Base-by-base conservation (phyloP, 2,888 invertebrate species). In the Pseudolycoriella hygida region DNA sequence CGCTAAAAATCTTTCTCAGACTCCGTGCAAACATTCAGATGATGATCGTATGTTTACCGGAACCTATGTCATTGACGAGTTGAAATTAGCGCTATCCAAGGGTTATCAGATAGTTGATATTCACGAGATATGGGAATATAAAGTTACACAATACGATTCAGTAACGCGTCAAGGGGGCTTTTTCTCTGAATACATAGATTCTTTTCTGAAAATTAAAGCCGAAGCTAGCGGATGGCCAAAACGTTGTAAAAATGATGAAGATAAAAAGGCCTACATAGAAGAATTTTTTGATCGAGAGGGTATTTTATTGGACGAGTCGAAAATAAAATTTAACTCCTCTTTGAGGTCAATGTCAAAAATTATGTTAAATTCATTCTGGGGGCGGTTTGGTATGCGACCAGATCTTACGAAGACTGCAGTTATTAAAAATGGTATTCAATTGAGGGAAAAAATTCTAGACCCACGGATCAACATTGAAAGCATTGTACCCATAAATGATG, bases 1-100 rank as follows among this genome's bases (percentile, higher is more conserved):
- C 50, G 50, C 43, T 4, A 17, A 18, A 10, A n/a, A 17, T 3
- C 5, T 34, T 5, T 12, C 4, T 19, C 12, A 17, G 2, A 6
- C 3, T 1, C 14, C 32, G 8, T 58, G 58, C 45, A 19, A 25
- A 1, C 55, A 55, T 45, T 41, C 39, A 2, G 49, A 53, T 17
- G 48, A 48, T 47, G 39, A 50, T 50, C 42, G 51, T 54, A 40
- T 43, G 11, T 30, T 49, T 41, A 42, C 42, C 20, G 59, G 59
- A 1, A 58, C 58, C 0, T 60, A 56, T 56, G 52, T 56, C 32
- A 54, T 55, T 8, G 54, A 54, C 17, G 57, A 59, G 46, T 40
- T 60, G 4, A 39, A 51, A 37, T 53, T 53, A 42, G 57, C 59
- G 15, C n/a, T 55, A 1, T 25, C 50, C 15, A 49, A 52, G 42